Evolutionary conservation across 92 coral and sea anemone species (phyloP).

Genomic region (Zoanthus sansibaricus): DNA sequence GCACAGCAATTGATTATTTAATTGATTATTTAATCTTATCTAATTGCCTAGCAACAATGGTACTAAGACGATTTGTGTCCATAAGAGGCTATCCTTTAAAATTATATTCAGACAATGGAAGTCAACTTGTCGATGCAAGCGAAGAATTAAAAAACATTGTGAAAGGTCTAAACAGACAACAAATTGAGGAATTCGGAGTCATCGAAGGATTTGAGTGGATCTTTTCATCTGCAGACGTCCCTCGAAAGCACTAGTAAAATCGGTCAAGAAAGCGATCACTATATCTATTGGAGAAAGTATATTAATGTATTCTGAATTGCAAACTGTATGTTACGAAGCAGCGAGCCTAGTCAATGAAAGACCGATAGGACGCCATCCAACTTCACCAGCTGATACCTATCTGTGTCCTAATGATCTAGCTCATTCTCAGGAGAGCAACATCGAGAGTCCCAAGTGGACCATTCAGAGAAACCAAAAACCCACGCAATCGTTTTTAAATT

Average conservation of each 20-base stretch:
- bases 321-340: conserved; percentile 7
- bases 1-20: conserved; percentile 16
- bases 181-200: neutral
- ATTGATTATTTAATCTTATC: conserved; percentile 27
- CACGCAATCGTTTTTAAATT: conserved; percentile 55
- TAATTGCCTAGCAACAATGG: conserved; percentile 50
- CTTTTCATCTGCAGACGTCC: conserved; percentile 58
- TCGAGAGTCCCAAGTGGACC: conserved; percentile 60
- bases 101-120: conserved; percentile 18
- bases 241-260: conserved; percentile 55
- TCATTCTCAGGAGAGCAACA: conserved; percentile 51
- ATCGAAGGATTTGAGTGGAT: conserved; percentile 34
- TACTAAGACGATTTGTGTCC: conserved; percentile 54
- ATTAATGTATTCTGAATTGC: conserved; percentile 6
- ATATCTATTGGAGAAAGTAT: conserved; percentile 22
- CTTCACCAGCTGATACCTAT: conserved; percentile 69
- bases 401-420: conserved; percentile 64
- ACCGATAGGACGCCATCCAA: conserved; percentile 70
- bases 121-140: neutral
- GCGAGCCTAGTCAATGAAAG: conserved; percentile 47
- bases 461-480: conserved; percentile 46
- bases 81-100: conserved; percentile 31
- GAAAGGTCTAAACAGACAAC: neutral
- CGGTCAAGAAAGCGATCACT: conserved; percentile 45
- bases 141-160: neutral